Evolutionary conservation across 2,888 invertebrate species (phyloP).

Genomic region (Drosophila nigricruria): DNA sequence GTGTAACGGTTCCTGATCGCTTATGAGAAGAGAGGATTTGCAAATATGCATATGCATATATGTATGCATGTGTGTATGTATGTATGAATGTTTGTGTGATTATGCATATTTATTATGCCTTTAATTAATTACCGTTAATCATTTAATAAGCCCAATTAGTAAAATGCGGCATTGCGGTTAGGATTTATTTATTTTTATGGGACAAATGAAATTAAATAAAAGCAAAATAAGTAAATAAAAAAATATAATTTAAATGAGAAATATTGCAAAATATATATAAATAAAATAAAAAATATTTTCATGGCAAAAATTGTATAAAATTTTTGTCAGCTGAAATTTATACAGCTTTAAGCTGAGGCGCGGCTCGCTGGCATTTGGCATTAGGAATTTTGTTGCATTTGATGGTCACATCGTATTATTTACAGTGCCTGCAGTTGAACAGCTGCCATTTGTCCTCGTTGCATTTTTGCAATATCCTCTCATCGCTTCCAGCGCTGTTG

Average conservation of each 20-base stretch:
- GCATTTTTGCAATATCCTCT: slow-evolving; percentile 52
- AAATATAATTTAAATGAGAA: not conserved
- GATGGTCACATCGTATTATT: slow-evolving; percentile 36
- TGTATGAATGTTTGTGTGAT: not conserved
- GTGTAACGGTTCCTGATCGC: slow-evolving; percentile 36
- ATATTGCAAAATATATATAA: not conserved
- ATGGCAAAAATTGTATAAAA: not conserved
- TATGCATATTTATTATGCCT: not conserved
- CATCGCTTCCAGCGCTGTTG: slow-evolving; percentile 28
- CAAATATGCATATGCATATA: not conserved
- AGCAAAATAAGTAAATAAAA: not conserved
- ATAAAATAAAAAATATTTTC: not conserved
- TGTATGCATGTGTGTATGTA: not conserved
- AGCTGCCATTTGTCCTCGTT: slow-evolving; percentile 46
- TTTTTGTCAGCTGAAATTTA: too few species aligned
- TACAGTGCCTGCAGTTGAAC: slow-evolving; percentile 37
- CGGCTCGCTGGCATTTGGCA: not conserved
- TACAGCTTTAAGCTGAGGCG: slow-evolving; percentile 1
- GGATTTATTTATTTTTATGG: slow-evolving; percentile 1
- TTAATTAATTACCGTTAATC: slow-evolving; percentile 2
- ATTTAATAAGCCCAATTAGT: slow-evolving; percentile 6
- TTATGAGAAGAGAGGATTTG: not conserved
- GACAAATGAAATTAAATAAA: not conserved
- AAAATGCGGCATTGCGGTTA: slow-evolving; percentile 5
- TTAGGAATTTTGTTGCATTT: slow-evolving; percentile 13